Evolutionary conservation across 2,888 invertebrate species (phyloP).

Genomic region (Caenorhabditis uteleia): DNA sequence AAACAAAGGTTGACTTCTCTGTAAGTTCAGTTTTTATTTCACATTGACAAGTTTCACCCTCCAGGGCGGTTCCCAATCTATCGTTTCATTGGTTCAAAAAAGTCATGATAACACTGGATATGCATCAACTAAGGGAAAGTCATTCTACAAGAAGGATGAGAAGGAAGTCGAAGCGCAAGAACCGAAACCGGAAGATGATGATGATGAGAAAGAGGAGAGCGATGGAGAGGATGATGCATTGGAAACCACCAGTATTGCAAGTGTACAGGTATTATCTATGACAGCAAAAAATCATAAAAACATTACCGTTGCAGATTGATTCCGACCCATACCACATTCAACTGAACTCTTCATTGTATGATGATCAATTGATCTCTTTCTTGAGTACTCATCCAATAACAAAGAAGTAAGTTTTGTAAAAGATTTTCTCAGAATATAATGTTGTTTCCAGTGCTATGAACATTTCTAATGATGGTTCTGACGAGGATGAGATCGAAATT

Average conservation of each 20-base stretch:
- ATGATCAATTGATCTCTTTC: slow-evolving; percentile 61
- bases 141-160: slow-evolving; percentile 27
- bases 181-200: slow-evolving; percentile 1
- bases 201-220: slow-evolving; percentile 14
- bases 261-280: slow-evolving; percentile 36
- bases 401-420: slow-evolving; percentile 51
- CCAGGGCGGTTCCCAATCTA: slow-evolving; percentile 63
- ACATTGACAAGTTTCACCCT: slow-evolving; percentile 4
- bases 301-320: slow-evolving; percentile 68
- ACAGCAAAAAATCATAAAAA: slow-evolving; percentile 2
- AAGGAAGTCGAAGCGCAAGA: neutral
- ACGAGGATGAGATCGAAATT: slow-evolving; percentile 21
- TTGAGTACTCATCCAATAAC: slow-evolving; percentile 63
- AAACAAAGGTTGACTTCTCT: slow-evolving; percentile 57
- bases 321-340: slow-evolving; percentile 72
- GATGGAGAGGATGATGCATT: slow-evolving; percentile 46
- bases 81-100: slow-evolving; percentile 64
- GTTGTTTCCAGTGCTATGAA: slow-evolving; percentile 26
- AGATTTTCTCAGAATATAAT: neutral
- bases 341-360: slow-evolving; percentile 60
- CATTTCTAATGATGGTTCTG: slow-evolving; percentile 5
- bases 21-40: slow-evolving; percentile 15
- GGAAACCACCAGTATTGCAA: slow-evolving; percentile 50
- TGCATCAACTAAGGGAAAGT: slow-evolving; percentile 26
- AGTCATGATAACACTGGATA: slow-evolving; percentile 36